phyloP scores from a whole-genome alignment of 2,888 invertebrate species.

The Cremastobaeus sp. region DNA sequence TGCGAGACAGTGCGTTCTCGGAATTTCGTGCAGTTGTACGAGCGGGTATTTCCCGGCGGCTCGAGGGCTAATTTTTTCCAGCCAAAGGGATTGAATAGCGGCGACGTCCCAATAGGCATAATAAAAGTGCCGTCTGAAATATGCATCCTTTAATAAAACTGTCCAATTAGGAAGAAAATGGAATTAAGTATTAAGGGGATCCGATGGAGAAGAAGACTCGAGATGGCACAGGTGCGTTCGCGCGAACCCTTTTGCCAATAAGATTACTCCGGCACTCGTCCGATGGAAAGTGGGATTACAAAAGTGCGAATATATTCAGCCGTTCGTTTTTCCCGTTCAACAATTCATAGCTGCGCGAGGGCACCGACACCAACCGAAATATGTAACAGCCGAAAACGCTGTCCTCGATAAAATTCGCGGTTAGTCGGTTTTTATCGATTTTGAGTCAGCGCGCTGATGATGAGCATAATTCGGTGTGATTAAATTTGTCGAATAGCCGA shows the following conservation, averaged over 20 bases:
- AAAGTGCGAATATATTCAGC: constrained; percentile 36
- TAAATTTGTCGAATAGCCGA: constrained; percentile 70
- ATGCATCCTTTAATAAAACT: constrained; percentile 78
- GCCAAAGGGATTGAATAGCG: constrained; percentile 40
- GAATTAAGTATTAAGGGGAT: constrained; percentile 76
- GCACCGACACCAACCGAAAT: no score
- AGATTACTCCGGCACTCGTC: constrained; percentile 27
- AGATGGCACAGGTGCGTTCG: constrained; percentile 59
- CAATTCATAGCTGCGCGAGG: no score
- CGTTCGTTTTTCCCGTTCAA: no score
- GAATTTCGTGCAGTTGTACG: no score
- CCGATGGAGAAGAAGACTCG: constrained; percentile 67
- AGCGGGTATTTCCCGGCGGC: constrained; percentile 70
- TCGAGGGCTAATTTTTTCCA: constrained; percentile 76
- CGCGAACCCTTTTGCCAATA: constrained; percentile 50
- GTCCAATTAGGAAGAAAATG: constrained; percentile 77
- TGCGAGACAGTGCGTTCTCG: no score
- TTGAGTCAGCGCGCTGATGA: no score
- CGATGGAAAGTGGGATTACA: constrained; percentile 26
- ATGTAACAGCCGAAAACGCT: no score
- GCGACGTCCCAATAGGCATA: constrained; percentile 75
- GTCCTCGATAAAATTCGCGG: no score
- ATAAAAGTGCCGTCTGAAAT: constrained; percentile 78
- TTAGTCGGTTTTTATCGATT: no score
- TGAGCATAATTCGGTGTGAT: no score